These are phyloP conservation scores for Benitochromis conjunctus DNA, from an alignment of 2,113 vertebrate species.

Conservation along the genomic window DNA sequence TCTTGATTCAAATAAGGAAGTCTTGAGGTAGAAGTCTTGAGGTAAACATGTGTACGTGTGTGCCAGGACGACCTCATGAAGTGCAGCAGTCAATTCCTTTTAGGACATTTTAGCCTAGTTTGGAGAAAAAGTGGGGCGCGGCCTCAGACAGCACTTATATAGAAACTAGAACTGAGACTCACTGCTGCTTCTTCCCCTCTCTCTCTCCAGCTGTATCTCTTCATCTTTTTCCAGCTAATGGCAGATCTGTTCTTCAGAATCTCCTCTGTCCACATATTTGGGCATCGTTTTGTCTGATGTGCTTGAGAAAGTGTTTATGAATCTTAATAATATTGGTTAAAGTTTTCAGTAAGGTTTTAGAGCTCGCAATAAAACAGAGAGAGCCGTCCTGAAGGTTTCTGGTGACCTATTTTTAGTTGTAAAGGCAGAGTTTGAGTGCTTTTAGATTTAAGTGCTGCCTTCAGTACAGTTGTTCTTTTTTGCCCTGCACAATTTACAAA, in stretches of 20 bases:
- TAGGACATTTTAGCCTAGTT: slow-evolving; percentile 44
- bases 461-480: background rate
- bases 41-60: background rate
- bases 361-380: background rate
- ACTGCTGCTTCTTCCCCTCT: background rate
- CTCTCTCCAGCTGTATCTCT: background rate
- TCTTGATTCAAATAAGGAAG: background rate
- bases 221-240: background rate
- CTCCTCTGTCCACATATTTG: background rate
- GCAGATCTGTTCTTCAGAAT: background rate
- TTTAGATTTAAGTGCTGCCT: background rate
- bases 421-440: background rate
- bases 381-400: background rate
- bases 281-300: background rate
- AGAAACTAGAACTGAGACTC: slow-evolving; percentile 50
- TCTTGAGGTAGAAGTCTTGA: no score
- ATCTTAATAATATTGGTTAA: background rate
- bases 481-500: background rate
- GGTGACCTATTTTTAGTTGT: background rate
- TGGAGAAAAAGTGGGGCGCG: slow-evolving; percentile 37
- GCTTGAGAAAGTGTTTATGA: background rate
- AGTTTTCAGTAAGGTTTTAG: background rate
- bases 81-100: slow-evolving; percentile 7
- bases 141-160: slow-evolving; percentile 38
- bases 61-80: background rate